Evolutionary conservation across 2,888 invertebrate genomes (phyloP).

Genomic region (Diarsia rubi): DNA sequence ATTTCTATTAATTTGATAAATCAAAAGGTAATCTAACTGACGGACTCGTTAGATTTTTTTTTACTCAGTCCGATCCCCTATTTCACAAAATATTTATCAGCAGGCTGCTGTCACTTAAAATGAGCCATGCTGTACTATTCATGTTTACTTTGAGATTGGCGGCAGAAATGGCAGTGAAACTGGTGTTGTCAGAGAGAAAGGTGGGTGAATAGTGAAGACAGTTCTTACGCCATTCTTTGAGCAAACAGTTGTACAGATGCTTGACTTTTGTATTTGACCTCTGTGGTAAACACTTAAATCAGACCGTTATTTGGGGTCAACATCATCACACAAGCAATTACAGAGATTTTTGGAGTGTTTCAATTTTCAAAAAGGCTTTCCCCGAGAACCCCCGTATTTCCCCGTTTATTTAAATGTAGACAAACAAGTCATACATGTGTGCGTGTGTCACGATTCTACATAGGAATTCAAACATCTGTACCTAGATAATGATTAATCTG

Average conservation of each 20-base stretch:
- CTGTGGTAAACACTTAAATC: not conserved
- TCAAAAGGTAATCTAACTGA: too few species aligned
- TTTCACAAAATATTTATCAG: not conserved
- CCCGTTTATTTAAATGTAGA: not conserved
- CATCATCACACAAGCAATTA: too few species aligned
- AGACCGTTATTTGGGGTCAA: not conserved
- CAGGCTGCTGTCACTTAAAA: not conserved
- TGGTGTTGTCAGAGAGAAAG: not conserved
- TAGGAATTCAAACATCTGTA: slow-evolving; percentile 33
- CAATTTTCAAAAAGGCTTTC: not conserved
- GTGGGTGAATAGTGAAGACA: not conserved
- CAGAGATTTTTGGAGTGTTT: not conserved
- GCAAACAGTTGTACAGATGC: slow-evolving; percentile 15
- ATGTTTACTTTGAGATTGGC: slow-evolving; percentile 19
- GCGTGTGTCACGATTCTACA: slow-evolving; percentile 7
- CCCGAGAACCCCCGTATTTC: not conserved
- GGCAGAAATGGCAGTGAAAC: not conserved
- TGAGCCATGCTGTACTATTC: not conserved
- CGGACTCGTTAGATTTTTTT: too few species aligned
- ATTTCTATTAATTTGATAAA: too few species aligned
- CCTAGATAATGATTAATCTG: slow-evolving; percentile 28
- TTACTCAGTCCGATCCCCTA: too few species aligned
- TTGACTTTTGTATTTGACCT: slow-evolving; percentile 14
- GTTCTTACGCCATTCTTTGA: slow-evolving; percentile 10
- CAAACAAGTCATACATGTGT: slow-evolving; percentile 11